Evolutionary conservation across 2,888 invertebrate genomes (phyloP), one percentile per base, ranked within the genome.

Genomic region (Tetramorium bicarinatum): DNA sequence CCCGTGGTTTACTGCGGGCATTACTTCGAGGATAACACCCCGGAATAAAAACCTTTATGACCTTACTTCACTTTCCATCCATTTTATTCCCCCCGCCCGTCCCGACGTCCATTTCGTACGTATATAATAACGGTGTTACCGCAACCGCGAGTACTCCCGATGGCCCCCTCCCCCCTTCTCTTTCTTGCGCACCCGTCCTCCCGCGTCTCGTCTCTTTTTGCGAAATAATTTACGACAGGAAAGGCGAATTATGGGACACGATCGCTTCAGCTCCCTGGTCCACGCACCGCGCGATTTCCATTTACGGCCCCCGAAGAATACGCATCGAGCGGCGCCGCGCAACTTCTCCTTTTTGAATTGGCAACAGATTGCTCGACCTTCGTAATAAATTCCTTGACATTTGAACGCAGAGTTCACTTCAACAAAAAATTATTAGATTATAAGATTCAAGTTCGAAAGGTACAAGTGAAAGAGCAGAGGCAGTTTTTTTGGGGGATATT

Each of bases 41-140:
- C 85, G 84, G 92, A 93, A 93, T 93, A 93, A 93, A 93, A 93
- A 93, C 91, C 91, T 93, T 93, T 93, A 93, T 92, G 91, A 91
- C 92, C 92, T 92, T 90, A 90, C 92, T 90, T 90, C 87, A 91
- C 91, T 91, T 90, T 90, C 90, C 90, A 89, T 90, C 90, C 86
- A 83, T 90, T 89, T 87, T 80, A 82, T 89, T 86, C 84, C 62
- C 66, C 61, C 71, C 71, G 83, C 80, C n/a, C 75, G 62, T 59
- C 38, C 15, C 67, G 49, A 29, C 84, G 69, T 74, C 82, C 82
- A 84, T 79, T 72, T 59, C 79, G 59, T 79, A 79, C 79, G 79
- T 79, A 79, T 79, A 79, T 79, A 79, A 79, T 79, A 79, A 79
- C 59, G 79, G 79, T 44, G 79, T 71, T 72, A 79, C 79, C 79